phyloP scores from a whole-genome alignment of 2,797 vertebrate genomes.

The Pipistrellus kuhlii region DNA sequence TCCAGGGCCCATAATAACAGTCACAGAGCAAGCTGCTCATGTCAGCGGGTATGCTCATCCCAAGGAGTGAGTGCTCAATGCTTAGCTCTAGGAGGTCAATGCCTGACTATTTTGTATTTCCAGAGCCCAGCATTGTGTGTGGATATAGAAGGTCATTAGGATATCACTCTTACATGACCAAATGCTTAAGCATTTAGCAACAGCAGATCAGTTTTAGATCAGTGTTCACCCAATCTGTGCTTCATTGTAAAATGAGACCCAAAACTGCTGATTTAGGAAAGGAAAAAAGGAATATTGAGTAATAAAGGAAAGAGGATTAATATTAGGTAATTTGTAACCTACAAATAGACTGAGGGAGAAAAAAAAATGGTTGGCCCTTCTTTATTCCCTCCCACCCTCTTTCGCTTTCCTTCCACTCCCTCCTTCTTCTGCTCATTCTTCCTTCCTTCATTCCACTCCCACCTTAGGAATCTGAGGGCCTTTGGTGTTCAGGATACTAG shows the following conservation, averaged over 20 bases:
- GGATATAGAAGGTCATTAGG: not conserved
- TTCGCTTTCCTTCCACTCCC: not conserved
- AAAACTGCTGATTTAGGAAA: not conserved
- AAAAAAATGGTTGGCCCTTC: not conserved
- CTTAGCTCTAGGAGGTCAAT: conserved; percentile 25
- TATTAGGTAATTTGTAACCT: conserved; percentile 34
- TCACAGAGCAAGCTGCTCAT: conserved; percentile 31
- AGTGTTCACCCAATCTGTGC: not conserved
- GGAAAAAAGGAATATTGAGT: not conserved
- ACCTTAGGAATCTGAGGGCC: not conserved
- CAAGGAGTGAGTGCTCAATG: conserved; percentile 28
- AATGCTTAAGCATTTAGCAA: not conserved
- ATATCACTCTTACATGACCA: not conserved
- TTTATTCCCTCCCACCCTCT: not conserved
- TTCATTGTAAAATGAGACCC: not conserved
- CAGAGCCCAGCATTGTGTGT: not conserved
- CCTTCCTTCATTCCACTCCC: not conserved
- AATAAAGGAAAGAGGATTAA: conserved; percentile 15
- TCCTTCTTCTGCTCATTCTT: not conserved
- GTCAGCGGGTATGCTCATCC: conserved; percentile 4
- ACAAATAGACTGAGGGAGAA: not conserved
- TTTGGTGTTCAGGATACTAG: not conserved
- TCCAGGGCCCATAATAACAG: conserved; percentile 55
- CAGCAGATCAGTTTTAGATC: conserved; percentile 18
- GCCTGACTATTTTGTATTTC: not conserved